These are phyloP conservation scores for Isaurus tuberculatus DNA, from an alignment of 92 coral and sea anemone genomes.

Conservation along the genomic window DNA sequence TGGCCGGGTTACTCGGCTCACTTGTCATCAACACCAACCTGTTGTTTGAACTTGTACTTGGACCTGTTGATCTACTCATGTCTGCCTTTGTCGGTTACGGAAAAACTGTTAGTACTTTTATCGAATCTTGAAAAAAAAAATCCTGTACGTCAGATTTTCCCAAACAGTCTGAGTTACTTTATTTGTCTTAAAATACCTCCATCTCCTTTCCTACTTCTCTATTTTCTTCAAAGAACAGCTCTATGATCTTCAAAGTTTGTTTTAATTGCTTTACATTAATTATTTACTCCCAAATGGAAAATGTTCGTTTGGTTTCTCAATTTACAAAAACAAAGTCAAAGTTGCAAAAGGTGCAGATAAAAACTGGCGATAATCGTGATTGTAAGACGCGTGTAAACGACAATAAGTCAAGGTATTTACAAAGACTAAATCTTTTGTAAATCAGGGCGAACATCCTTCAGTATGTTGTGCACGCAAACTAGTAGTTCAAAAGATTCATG, in stretches of 20 bases:
- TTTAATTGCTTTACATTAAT: background rate
- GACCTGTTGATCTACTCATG: background rate
- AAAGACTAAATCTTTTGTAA: background rate
- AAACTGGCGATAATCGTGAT: background rate
- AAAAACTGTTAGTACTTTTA: background rate
- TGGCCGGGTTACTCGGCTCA: background rate
- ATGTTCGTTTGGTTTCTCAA: background rate
- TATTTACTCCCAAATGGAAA: background rate
- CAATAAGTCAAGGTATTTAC: background rate
- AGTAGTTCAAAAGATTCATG: background rate
- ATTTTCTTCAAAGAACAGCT: background rate
- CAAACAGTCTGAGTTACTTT: background rate
- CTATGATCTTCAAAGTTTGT: background rate
- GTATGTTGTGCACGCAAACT: background rate
- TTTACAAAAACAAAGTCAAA: background rate
- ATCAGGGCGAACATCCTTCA: background rate
- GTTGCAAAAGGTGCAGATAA: background rate
- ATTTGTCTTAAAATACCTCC: background rate
- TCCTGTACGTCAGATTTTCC: background rate
- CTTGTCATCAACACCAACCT: conserved; percentile 1
- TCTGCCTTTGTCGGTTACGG: background rate
- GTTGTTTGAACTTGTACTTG: conserved; percentile 44
- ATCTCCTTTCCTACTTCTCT: background rate
- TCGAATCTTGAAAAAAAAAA: background rate
- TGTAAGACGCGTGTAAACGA: background rate